Evolutionary conservation across 2,888 invertebrate species (phyloP).

Genomic region (Camptogramma bilineatum): DNA sequence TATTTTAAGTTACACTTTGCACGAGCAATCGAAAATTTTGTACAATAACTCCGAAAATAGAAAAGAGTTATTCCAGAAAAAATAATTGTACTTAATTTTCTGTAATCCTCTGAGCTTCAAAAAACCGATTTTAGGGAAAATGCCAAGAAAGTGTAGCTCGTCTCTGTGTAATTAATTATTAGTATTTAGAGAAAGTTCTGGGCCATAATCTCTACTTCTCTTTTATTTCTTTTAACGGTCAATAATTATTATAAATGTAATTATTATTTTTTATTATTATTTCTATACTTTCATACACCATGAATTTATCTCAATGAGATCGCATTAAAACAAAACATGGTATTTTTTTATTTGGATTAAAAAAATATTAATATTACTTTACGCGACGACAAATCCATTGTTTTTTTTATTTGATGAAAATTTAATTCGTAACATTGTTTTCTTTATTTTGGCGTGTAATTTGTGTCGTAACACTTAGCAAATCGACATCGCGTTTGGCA

Average conservation of each 20-base stretch:
- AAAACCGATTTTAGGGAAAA: slow-evolving; percentile 71
- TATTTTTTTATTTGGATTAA: too few relatives aligned
- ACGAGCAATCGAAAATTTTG: slow-evolving; percentile 3
- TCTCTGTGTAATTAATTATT: slow-evolving; percentile 27
- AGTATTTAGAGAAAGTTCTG: slow-evolving; percentile 34
- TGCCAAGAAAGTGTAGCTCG: slow-evolving; percentile 54
- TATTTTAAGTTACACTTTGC: too few relatives aligned
- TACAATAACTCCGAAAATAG: slow-evolving; percentile 30
- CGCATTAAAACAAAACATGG: too few relatives aligned
- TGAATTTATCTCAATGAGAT: too few relatives aligned
- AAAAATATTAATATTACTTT: too few relatives aligned
- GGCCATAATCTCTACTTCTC: slow-evolving; percentile 10
- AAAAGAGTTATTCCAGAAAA: slow-evolving; percentile 43
- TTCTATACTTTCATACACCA: too few relatives aligned
- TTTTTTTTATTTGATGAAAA: not conserved
- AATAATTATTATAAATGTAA: too few relatives aligned
- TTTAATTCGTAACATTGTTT: slow-evolving; percentile 1
- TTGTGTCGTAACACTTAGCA: slow-evolving; percentile 19
- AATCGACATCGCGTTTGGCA: slow-evolving; percentile 23
- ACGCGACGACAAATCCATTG: not conserved
- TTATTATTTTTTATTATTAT: not conserved
- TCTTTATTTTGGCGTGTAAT: slow-evolving; percentile 10
- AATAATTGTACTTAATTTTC: slow-evolving; percentile 46
- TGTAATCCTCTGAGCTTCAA: slow-evolving; percentile 64
- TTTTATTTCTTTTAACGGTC: too few relatives aligned